Percentiles rank a stretch among this genome's conserved stretches.
These are phyloP conservation scores for Acipenser ruthenus DNA, from an alignment of 2,797 vertebrate species.

Conservation along the genomic window DNA sequence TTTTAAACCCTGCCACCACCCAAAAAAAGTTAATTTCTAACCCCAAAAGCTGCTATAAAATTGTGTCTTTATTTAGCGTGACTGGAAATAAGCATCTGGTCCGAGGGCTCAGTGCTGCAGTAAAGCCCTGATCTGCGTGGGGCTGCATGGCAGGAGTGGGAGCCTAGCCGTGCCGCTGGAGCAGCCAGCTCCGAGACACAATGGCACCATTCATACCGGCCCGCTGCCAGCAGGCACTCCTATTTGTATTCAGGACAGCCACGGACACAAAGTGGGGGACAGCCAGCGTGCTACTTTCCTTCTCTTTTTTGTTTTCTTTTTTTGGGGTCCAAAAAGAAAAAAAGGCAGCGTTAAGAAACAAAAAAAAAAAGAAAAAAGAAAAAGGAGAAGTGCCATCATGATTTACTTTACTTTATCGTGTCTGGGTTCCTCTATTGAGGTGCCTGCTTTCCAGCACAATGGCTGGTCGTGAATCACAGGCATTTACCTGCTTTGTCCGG, in stretches of 20 bases:
- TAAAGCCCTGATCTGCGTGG: background rate
- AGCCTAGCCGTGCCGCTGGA: background rate
- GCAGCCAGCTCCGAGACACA: background rate
- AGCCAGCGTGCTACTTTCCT: background rate
- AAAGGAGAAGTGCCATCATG: background rate
- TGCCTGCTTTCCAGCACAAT: background rate
- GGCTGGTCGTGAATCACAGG: background rate
- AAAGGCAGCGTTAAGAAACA: background rate
- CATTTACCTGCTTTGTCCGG: background rate
- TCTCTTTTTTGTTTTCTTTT: background rate
- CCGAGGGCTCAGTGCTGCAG: background rate
- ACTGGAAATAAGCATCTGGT: no score
- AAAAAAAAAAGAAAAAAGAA: background rate
- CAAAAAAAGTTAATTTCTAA: no score
- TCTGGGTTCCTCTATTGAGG: background rate
- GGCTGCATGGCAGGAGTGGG: background rate
- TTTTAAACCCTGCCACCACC: no score
- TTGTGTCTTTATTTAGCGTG: no score
- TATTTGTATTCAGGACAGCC: slow-evolving; percentile 1
- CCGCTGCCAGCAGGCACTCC: background rate
- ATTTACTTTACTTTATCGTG: background rate
- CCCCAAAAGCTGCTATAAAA: no score
- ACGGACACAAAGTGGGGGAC: slow-evolving; percentile 1
- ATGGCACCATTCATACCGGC: slow-evolving; percentile 1
- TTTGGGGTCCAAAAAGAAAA: background rate